Evolutionary conservation across 2,113 vertebrate species (phyloP).

Genomic region (Isurus oxyrinchus): DNA sequence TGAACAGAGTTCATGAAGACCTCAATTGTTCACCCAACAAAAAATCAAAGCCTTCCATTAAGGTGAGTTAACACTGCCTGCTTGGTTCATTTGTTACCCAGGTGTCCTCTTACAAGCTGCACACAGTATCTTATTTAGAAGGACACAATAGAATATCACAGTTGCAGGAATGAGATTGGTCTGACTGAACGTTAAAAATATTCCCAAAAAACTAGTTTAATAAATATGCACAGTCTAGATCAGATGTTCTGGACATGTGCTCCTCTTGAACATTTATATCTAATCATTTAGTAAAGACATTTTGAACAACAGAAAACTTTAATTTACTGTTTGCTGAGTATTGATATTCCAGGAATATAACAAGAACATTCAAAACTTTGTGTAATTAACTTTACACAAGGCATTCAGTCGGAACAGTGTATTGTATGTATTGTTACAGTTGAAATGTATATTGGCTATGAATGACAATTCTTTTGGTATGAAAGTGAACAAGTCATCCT

Average conservation of each 20-base stretch:
- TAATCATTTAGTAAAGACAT: not conserved
- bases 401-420: not conserved
- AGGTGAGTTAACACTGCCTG: slow-evolving; percentile 58
- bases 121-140: not conserved
- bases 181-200: not conserved
- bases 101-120: not conserved
- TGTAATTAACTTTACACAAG: not conserved
- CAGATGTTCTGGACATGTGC: not conserved
- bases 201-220: not conserved
- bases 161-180: not conserved
- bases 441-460: not conserved
- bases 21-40: slow-evolving; percentile 57
- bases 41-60: slow-evolving; percentile 47
- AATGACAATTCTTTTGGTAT: not conserved
- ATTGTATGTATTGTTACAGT: not conserved
- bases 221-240: not conserved
- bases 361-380: not conserved
- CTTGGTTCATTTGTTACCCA: not conserved
- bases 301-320: not conserved
- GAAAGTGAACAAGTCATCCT: not conserved
- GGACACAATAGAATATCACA: not conserved
- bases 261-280: not conserved
- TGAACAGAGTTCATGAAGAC: slow-evolving; percentile 85
- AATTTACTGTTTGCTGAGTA: not conserved
- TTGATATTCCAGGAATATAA: not conserved